A percentile compares a stretch with the other conserved stretches of the same genome.
These are phyloP conservation scores for Phycodurus eques DNA, from an alignment of 2,113 vertebrate genomes.

Conservation along the genomic window DNA sequence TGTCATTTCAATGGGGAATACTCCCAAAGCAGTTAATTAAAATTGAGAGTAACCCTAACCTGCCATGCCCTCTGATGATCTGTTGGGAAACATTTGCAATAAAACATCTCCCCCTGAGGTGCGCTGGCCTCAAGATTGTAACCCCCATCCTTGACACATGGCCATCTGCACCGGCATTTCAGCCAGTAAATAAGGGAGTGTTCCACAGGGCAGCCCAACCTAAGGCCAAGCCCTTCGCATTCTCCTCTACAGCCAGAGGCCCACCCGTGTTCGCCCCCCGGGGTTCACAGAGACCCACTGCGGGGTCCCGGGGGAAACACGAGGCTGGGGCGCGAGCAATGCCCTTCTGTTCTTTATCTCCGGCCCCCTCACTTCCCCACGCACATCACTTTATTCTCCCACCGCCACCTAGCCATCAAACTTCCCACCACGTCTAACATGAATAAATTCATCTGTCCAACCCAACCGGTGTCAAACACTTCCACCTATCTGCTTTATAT, in stretches of 20 bases:
- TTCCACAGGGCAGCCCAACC: constrained; percentile 30
- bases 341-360: constrained; percentile 56
- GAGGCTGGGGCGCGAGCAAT: constrained; percentile 25
- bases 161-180: constrained; percentile 67
- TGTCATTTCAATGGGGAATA: background rate
- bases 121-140: constrained; percentile 24
- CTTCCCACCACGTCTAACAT: constrained; percentile 16
- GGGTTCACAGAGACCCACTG: constrained; percentile 43
- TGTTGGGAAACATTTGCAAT: constrained; percentile 5
- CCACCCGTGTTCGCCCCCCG: constrained; percentile 42
- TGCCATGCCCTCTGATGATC: constrained; percentile 8
- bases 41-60: background rate
- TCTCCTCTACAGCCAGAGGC: constrained; percentile 41
- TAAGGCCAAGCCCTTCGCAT: constrained; percentile 53
- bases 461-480: constrained; percentile 7
- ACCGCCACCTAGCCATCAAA: constrained; percentile 31
- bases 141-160: constrained; percentile 38
- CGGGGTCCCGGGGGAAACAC: constrained; percentile 43
- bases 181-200: constrained; percentile 62
- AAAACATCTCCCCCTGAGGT: constrained; percentile 11
- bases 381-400: constrained; percentile 28
- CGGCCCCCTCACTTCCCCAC: constrained; percentile 7
- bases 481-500: constrained; percentile 43
- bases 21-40: background rate
- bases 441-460: constrained; percentile 47